These are phyloP conservation scores for Brachionus calyciflorus DNA, from an alignment of 1,140 invertebrate genomes.

Conservation along the genomic window DNA sequence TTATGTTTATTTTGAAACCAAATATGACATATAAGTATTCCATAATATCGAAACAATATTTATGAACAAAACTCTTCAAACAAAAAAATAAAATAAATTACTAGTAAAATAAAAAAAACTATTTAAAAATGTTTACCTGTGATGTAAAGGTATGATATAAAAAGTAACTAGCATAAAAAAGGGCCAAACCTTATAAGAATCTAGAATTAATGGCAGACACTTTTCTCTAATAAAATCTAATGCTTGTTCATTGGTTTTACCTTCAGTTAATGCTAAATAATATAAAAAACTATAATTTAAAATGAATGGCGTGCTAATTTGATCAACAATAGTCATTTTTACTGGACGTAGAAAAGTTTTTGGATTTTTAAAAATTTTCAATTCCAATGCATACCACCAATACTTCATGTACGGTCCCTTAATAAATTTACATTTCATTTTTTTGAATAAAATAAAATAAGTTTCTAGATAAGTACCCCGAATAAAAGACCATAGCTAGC, in stretches of 20 bases:
- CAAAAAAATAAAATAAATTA: too few relatives aligned
- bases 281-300: slow-evolving; percentile 9
- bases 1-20: too few relatives aligned
- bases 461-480: not conserved
- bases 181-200: slow-evolving; percentile 43
- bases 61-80: too few relatives aligned
- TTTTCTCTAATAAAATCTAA: not conserved
- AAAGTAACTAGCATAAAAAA: slow-evolving; percentile 35
- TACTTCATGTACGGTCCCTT: slow-evolving; percentile 22
- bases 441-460: not conserved
- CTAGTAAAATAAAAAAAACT: too few relatives aligned
- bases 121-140: too few relatives aligned
- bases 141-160: slow-evolving; percentile 25
- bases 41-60: too few relatives aligned
- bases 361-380: slow-evolving; percentile 32
- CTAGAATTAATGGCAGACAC: not conserved
- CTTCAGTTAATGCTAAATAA: slow-evolving; percentile 16
- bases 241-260: slow-evolving; percentile 9
- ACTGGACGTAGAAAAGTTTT: slow-evolving; percentile 27
- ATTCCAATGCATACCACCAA: slow-evolving; percentile 41
- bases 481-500: slow-evolving; percentile 20
- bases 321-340: slow-evolving; percentile 40
- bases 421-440: not conserved
- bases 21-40: too few relatives aligned
- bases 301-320: slow-evolving; percentile 16